Evolutionary conservation across 2,113 vertebrate species (phyloP), one percentile per base, ranked within the genome.

Genomic region (Thalassarche chlororhynchos): DNA sequence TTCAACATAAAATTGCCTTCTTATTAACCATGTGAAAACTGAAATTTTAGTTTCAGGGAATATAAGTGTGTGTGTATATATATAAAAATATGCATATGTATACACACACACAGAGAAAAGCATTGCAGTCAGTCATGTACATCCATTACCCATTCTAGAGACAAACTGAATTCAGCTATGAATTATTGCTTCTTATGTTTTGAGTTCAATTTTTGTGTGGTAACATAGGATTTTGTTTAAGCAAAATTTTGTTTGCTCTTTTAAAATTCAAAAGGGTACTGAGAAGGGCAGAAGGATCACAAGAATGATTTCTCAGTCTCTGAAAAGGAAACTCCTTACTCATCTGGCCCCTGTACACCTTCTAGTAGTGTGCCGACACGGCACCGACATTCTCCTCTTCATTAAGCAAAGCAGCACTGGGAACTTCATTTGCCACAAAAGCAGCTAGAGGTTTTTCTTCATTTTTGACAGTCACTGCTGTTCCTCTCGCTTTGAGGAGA

Each of bases 401-500:
- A 49, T 46, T 38, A 86, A 87, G 52, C n/a, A 93, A 83, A 20
- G 51, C 17, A 74, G 23, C 40, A 34, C 47, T 76, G 24, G 54
- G 25, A 84, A 95, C n/a, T 72, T 96, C 61, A 65, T 44, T 89
- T 8, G 92, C 77, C 91, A 94, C 80, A 51, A 89, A 57, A 62
- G 89, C 23, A 79, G 49, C 76, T 61, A 93, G 80, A 52, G 79
- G 51, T 26, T 96, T 84, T 17, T 47, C 57, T 90, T 92, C 47
- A 23, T 87, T 94, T 97, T 97, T 96, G 47, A 92, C 19, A 68
- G 92, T 74, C 21, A 96, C 88, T 57, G 98, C 97, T n/a, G 98
- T 90, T 52, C 98, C 98, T 89, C 98, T 83, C 54, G 97, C 97
- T 97, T 98, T 98, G 72, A 99, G 97, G 75, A 99, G 98, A 94